Evolutionary conservation across 2,888 invertebrate genomes (phyloP).

Genomic region (Osedax frankpressi): DNA sequence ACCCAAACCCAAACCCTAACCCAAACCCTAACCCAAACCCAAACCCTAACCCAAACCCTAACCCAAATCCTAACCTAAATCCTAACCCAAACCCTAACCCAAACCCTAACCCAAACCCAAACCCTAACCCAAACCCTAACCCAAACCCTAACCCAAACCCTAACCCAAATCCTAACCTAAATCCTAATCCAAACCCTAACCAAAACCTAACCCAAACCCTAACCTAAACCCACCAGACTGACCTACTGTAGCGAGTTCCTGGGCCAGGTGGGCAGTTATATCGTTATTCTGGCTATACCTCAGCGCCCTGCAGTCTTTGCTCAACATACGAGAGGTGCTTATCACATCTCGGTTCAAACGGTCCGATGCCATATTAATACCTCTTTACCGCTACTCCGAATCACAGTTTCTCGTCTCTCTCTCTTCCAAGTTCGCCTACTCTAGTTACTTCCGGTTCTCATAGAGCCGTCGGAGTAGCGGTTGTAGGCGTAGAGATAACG

Average conservation of each 20-base stretch:
- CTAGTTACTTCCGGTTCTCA: too few species aligned
- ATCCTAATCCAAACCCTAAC: too few species aligned
- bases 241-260: neutral
- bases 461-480: too few species aligned
- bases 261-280: neutral
- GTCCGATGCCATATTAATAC: too few species aligned
- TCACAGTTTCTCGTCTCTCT: too few species aligned
- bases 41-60: conserved; percentile 20
- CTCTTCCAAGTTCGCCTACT: too few species aligned
- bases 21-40: conserved; percentile 20
- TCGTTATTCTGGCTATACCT: neutral
- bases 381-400: too few species aligned
- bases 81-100: too few species aligned
- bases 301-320: neutral
- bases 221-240: neutral
- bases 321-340: neutral
- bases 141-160: neutral
- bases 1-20: conserved; percentile 21
- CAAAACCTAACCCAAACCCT: neutral
- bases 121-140: conserved; percentile 13
- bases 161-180: too few species aligned
- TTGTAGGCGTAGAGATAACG: too few species aligned
- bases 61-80: too few species aligned
- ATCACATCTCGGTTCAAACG: neutral
- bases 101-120: conserved; percentile 8